Evolutionary conservation across 2,888 invertebrate genomes (phyloP), one percentile per base, ranked within the genome.

Genomic region (Rotaria magnacalcarata): DNA sequence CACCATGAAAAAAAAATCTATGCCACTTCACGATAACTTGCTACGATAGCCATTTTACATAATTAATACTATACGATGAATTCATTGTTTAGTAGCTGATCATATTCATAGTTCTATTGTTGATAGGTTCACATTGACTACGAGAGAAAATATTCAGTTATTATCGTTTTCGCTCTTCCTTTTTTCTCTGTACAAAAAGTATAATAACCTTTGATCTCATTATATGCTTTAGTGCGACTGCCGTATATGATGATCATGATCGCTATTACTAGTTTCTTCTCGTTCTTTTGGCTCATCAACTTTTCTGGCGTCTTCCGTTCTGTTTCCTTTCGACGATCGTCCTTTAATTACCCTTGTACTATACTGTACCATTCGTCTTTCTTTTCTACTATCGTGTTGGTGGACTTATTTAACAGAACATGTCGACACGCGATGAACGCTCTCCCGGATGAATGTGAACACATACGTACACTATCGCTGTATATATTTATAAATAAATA

Each of bases 351-450:
- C 67, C 67, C 34, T 34, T 34, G 34, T 34, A 34, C 34, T 67
- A 16, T 34, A 14, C 27, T 67, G 27, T 67, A 34, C 16, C 34
- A 2, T 67, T 67, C 67, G 7, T 16, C 52, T 54, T 54, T 54
- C 27, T 27, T 34, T 67, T 16, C 67, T 67, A 58, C 27, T n/a
- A 67, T 67, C 67, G 27, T 67, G 67, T 67, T 34, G 34, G 67
- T 67, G 27, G 67, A 34, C 67, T 67, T n/a, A 67, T 67, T 67
- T 67, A 67, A 67, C 67, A 67, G 67, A 34, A 34, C 67, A 67
- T 67, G 67, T 67, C 16, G 67, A 67, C 67, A 67, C 34, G 67
- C 67, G 67, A 67, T 67, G 67, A 67, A 67, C 67, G 67, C 27
- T n/a, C 34, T 34, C 67, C 34, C 67, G 14, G 34, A 34, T 67